phyloP scores from a whole-genome alignment of 2,797 vertebrate species.

The Girardinus metallicus region DNA sequence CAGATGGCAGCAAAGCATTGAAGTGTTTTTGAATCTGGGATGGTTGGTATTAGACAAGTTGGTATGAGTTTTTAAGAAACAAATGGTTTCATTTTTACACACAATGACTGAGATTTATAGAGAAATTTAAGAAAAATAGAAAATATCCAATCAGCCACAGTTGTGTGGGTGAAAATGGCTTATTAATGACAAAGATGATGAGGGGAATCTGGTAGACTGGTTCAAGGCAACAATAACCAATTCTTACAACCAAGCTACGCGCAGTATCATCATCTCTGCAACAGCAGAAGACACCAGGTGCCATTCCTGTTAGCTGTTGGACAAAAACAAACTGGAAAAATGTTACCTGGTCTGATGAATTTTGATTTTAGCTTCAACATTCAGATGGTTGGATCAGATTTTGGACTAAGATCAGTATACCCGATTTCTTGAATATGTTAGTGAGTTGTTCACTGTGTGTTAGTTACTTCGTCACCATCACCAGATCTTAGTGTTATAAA shows the following conservation, averaged over 20 bases:
- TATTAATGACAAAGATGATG: not conserved
- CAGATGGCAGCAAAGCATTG: not conserved
- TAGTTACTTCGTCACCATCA: not conserved
- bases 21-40: not conserved
- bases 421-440: not conserved
- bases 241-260: not conserved
- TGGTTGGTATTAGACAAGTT: not conserved
- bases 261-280: not conserved
- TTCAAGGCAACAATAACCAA: not conserved
- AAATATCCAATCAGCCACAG: not conserved
- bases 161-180: not conserved
- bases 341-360: not conserved
- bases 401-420: not conserved
- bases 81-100: not conserved
- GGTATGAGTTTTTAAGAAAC: not conserved
- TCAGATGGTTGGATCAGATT: not conserved
- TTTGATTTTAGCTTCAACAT: not conserved
- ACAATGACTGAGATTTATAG: not conserved
- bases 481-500: not conserved
- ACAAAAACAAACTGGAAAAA: not conserved
- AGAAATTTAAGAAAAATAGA: not conserved
- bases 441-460: not conserved
- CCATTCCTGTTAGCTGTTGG: not conserved
- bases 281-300: not conserved
- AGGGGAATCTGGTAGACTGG: not conserved